A percentile compares a stretch with the other conserved stretches of the same genome.
Conservation (phyloP, 1,140 invertebrate species). For the Glomeris maerens region DNA sequence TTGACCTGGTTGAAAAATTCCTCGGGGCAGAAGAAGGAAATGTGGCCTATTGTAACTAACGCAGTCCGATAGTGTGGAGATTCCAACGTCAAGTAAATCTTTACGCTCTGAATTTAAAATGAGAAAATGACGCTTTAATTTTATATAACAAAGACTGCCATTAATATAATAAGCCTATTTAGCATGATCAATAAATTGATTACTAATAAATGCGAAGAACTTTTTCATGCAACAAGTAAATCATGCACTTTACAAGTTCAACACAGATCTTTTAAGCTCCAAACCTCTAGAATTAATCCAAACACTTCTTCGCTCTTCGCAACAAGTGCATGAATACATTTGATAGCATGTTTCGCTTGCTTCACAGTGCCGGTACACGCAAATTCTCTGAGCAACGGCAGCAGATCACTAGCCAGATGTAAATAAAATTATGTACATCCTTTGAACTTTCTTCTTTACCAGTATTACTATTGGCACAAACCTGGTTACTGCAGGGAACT, state of each 20-base stretch:
- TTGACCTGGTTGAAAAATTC: constrained; percentile 79
- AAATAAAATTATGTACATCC: too few species aligned
- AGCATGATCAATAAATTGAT: too few species aligned
- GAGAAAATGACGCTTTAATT: too few species aligned
- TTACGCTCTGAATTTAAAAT: constrained; percentile 31
- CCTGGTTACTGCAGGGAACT: constrained; percentile 27
- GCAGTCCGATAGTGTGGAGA: constrained; percentile 78
- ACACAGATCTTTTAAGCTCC: too few species aligned
- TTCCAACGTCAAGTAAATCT: constrained; percentile 48
- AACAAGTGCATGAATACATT: constrained; percentile 69
- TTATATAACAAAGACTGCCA: too few species aligned
- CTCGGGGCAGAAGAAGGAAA: constrained; percentile 79
- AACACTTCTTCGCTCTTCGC: constrained; percentile 65
- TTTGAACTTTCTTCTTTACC: too few species aligned
- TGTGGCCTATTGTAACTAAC: constrained; percentile 84
- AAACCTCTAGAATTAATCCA: constrained; percentile 70
- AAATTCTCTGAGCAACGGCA: constrained; percentile 72
- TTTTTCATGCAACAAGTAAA: background rate
- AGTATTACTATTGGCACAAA: too few species aligned
- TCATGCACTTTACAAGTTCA: too few species aligned
- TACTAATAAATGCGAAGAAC: constrained; percentile 5
- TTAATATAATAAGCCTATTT: too few species aligned
- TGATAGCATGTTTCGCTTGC: constrained; percentile 89
- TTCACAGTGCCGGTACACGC: constrained; percentile 76
- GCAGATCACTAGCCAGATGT: constrained; percentile 40